These are phyloP conservation scores for Willisornis vidua DNA, from an alignment of 2,113 vertebrate species.

Conservation along the genomic window DNA sequence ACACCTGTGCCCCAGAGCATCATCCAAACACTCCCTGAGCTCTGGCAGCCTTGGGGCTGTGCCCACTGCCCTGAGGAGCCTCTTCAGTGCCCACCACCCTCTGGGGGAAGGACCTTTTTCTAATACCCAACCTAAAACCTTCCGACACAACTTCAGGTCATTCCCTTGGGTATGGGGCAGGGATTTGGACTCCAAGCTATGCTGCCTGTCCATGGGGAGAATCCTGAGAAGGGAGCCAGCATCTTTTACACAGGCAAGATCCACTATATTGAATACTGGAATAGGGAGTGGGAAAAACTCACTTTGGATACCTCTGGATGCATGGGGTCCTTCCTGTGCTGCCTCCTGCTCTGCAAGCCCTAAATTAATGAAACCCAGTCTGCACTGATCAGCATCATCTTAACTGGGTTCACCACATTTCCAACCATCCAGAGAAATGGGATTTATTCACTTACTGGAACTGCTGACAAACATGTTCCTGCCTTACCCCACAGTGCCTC, in stretches of 20 bases:
- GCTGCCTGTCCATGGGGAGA: neutral
- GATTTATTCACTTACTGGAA: neutral
- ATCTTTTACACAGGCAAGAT: neutral
- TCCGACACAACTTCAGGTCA: neutral
- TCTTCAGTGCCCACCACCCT: neutral
- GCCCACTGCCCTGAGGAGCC: neutral
- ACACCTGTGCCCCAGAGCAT: neutral
- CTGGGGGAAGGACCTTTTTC: neutral
- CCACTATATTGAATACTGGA: fast-evolving
- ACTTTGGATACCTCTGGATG: neutral
- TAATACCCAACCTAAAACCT: neutral
- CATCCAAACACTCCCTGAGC: neutral
- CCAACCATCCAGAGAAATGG: neutral
- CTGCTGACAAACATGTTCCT: neutral
- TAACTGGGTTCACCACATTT: neutral
- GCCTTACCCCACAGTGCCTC: neutral
- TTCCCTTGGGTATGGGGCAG: neutral
- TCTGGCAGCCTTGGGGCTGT: neutral
- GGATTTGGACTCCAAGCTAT: neutral
- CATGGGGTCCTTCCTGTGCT: neutral
- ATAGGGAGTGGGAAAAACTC: neutral
- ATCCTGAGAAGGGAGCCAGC: neutral
- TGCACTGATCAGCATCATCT: neutral
- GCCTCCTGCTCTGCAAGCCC: neutral
- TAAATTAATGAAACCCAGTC: neutral